Evolutionary conservation across 2,888 invertebrate genomes (phyloP).

Genomic region (Mongoloraphidia duomilia): DNA sequence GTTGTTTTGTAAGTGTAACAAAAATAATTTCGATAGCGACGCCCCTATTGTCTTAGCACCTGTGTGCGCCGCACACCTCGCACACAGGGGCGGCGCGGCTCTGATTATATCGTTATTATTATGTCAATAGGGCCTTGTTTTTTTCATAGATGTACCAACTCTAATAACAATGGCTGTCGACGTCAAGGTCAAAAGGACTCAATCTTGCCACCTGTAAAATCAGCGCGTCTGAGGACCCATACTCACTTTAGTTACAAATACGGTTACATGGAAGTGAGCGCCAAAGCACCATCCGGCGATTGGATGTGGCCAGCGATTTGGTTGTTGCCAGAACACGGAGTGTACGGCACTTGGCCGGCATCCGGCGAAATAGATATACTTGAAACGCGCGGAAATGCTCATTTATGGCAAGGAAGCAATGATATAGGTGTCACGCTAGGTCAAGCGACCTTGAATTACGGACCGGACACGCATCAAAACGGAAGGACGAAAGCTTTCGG

Average conservation of each 20-base stretch:
- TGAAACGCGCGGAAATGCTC: conserved; percentile 25
- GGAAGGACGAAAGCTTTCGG: conserved; percentile 20
- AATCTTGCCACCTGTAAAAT: background rate
- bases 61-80: too few relatives aligned
- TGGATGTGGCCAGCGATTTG: conserved; percentile 22
- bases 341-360: conserved; percentile 26
- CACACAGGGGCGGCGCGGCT: too few relatives aligned
- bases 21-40: too few relatives aligned
- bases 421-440: conserved; percentile 17
- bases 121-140: too few relatives aligned
- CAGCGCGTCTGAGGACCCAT: conserved; percentile 22
- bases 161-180: too few relatives aligned
- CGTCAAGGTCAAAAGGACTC: too few relatives aligned
- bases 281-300: conserved; percentile 23
- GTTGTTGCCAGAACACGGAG: conserved; percentile 17
- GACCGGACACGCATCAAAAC: conserved; percentile 18
- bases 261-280: conserved; percentile 25
- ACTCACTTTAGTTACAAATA: conserved; percentile 23
- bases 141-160: too few relatives aligned
- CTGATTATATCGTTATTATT: too few relatives aligned
- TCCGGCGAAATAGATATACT: conserved; percentile 30
- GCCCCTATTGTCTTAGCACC: too few relatives aligned
- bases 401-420: conserved; percentile 8
- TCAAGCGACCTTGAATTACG: conserved; percentile 29
- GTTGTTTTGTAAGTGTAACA: too few relatives aligned